Percentiles rank a stretch among this genome's conserved stretches.
These are phyloP conservation scores for Shinisaurus crocodilurus DNA, from an alignment of 2,113 vertebrate genomes.

Conservation along the genomic window DNA sequence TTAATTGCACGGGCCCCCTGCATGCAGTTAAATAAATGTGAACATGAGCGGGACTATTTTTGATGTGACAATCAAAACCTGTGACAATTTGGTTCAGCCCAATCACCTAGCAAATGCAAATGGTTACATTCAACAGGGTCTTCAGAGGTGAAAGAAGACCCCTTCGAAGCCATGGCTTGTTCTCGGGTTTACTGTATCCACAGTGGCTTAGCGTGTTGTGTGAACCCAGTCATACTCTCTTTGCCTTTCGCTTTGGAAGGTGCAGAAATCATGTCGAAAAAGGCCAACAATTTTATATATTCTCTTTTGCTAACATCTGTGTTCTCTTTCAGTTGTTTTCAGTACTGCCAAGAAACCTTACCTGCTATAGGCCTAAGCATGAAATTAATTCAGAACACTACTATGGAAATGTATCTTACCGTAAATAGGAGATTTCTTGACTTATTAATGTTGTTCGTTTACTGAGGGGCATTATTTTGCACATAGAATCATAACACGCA, in stretches of 20 bases:
- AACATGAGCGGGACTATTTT: too few relatives aligned
- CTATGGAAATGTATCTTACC: neutral
- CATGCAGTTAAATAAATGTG: too few relatives aligned
- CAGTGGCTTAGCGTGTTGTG: too few relatives aligned
- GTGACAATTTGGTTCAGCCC: too few relatives aligned
- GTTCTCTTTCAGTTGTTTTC: neutral
- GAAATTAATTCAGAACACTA: neutral
- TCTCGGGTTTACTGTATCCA: too few relatives aligned
- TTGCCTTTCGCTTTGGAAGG: neutral
- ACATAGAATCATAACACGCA: too few relatives aligned
- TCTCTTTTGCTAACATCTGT: neutral
- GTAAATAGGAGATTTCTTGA: neutral
- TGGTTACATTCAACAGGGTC: too few relatives aligned
- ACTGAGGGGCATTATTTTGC: neutral
- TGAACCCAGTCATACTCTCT: too few relatives aligned
- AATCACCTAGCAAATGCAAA: too few relatives aligned
- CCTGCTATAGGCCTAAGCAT: neutral
- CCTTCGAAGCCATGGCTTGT: too few relatives aligned
- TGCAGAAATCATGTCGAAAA: neutral
- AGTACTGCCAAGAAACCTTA: neutral
- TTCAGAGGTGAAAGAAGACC: neutral
- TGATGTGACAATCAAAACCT: too few relatives aligned
- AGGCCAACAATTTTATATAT: neutral
- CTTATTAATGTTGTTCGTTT: neutral
- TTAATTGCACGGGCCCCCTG: too few relatives aligned